Conservation (phyloP, 2,797 vertebrate species). For the Chaetophractus vellerosus region DNA sequence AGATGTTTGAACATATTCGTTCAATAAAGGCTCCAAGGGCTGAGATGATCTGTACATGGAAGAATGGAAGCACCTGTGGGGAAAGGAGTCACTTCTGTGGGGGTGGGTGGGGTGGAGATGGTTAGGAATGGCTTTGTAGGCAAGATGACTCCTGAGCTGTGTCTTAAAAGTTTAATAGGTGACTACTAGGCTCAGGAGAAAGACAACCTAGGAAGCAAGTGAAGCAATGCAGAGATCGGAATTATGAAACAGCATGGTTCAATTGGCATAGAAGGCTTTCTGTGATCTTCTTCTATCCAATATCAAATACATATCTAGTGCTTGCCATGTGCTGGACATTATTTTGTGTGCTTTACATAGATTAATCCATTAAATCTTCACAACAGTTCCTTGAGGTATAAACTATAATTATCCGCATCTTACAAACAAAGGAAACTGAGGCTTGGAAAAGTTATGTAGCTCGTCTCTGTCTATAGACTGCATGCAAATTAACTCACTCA, state of each 20-base stretch:
- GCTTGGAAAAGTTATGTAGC: neutral
- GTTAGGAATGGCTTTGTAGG: constrained; percentile 30
- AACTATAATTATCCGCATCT: constrained; percentile 19
- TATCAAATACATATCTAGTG: constrained; percentile 6
- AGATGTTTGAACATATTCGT: constrained; percentile 8
- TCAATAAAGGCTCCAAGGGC: neutral
- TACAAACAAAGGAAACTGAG: constrained; percentile 54
- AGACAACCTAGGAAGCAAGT: neutral
- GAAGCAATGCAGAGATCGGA: constrained; percentile 6
- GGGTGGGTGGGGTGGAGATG: neutral
- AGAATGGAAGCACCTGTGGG: neutral
- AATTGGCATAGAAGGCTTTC: neutral
- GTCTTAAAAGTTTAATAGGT: constrained; percentile 34
- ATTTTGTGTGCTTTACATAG: constrained; percentile 12
- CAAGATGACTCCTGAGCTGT: neutral
- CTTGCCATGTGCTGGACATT: neutral
- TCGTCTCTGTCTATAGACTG: no score
- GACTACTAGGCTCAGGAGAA: constrained; percentile 47
- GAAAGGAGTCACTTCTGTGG: neutral
- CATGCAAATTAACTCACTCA: constrained; percentile 33
- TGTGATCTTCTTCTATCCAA: constrained; percentile 16
- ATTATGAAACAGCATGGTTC: constrained; percentile 50
- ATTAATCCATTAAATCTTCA: constrained; percentile 34
- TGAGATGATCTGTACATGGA: neutral
- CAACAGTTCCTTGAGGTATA: constrained; percentile 21